Evolutionary conservation across 2,888 invertebrate genomes (phyloP).

Genomic region (Neoscelio sp.): DNA sequence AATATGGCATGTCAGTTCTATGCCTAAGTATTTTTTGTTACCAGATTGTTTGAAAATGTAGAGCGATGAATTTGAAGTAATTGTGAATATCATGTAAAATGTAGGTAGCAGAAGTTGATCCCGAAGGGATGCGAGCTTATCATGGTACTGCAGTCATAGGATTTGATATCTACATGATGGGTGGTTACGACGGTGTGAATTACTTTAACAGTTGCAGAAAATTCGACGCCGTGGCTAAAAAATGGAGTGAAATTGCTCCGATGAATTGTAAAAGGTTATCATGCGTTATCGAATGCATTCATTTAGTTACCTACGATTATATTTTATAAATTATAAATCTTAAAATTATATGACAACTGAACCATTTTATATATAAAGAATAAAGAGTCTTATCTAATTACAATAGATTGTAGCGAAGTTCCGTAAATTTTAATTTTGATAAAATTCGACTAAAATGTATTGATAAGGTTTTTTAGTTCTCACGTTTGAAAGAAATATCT

Average conservation of each 20-base stretch:
- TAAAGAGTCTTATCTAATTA: no score
- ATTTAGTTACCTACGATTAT: no score
- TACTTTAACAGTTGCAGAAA: constrained; percentile 94
- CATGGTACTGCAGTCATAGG: constrained; percentile 96
- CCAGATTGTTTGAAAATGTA: no score
- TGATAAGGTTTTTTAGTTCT: no score
- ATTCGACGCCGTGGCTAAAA: constrained; percentile 93
- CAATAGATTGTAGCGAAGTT: no score
- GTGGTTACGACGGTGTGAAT: constrained; percentile 96
- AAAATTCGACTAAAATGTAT: no score
- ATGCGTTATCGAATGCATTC: no score
- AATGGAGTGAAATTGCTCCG: constrained; percentile 93
- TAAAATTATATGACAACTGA: neutral
- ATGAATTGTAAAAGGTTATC: constrained; percentile 91
- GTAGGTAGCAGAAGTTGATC: constrained; percentile 90
- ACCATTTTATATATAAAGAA: neutral
- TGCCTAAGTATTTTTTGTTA: neutral
- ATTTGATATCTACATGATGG: constrained; percentile 93
- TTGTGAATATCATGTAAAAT: constrained; percentile 5
- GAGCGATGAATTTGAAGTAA: no score
- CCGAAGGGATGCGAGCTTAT: constrained; percentile 94
- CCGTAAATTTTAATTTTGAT: no score
- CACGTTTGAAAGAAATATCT: no score
- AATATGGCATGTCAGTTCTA: no score
- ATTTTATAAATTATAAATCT: no score